Evolutionary conservation across 2,113 vertebrate genomes (phyloP).

Genomic region (Uria lomvia): DNA sequence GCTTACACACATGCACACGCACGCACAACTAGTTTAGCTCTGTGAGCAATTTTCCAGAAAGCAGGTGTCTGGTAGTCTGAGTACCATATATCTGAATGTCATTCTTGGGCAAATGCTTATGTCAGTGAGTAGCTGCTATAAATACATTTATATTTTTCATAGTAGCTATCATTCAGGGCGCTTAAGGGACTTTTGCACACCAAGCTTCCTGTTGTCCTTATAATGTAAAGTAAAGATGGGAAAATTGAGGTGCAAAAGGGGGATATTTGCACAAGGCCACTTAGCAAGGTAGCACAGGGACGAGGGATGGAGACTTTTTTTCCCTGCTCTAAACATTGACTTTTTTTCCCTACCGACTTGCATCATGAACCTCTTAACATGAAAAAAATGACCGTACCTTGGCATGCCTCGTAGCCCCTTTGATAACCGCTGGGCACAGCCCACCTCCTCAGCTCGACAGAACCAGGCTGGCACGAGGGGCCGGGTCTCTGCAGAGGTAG

Average conservation of each 20-base stretch:
- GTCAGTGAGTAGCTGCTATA: not conserved
- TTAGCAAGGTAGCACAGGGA: not conserved
- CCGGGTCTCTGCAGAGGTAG: not conserved
- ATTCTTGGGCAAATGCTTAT: slow-evolving; percentile 35
- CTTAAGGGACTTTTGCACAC: not conserved
- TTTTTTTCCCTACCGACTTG: not conserved
- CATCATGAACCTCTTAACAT: not conserved
- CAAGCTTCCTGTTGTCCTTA: slow-evolving; percentile 2
- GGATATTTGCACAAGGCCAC: not conserved
- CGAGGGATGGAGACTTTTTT: not conserved
- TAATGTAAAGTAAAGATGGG: not conserved
- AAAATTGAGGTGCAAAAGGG: not conserved
- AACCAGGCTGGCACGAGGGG: not conserved
- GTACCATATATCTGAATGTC: not conserved
- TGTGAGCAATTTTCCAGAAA: not conserved
- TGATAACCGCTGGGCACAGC: not conserved
- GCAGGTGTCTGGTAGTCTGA: not conserved
- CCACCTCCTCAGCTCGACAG: not conserved
- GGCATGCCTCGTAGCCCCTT: not conserved
- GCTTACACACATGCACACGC: not conserved
- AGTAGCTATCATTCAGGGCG: not conserved
- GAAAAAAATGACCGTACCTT: not conserved
- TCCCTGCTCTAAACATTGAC: not conserved
- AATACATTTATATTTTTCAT: slow-evolving; percentile 29
- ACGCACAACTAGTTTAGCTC: not conserved